These are phyloP conservation scores for Amniataba percoides DNA, from an alignment of 2,797 vertebrate genomes.

Conservation along the genomic window DNA sequence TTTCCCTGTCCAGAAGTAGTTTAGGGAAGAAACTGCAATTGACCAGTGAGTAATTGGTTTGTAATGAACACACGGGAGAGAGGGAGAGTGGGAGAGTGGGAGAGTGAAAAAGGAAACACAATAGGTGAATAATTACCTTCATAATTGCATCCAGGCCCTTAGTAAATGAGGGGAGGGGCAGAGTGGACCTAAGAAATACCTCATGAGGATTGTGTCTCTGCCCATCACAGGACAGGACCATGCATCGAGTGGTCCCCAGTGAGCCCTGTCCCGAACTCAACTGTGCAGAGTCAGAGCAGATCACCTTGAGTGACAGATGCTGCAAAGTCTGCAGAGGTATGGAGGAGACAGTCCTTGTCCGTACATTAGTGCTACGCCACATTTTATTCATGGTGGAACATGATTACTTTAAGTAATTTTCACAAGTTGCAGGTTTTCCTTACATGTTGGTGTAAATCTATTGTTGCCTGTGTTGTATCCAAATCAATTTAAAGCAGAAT, in stretches of 20 bases:
- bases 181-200: constrained; percentile 28
- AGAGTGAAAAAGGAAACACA: constrained; percentile 57
- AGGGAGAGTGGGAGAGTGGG: constrained; percentile 30
- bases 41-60: constrained; percentile 68
- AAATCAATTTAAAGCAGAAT: neutral
- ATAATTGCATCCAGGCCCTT: constrained; percentile 66
- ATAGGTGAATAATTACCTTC: constrained; percentile 70
- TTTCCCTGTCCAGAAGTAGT: constrained; percentile 22
- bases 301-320: constrained; percentile 92
- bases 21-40: constrained; percentile 37
- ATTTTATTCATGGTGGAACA: neutral
- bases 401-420: neutral
- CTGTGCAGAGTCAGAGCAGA: constrained; percentile 92
- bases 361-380: neutral
- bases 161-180: constrained; percentile 41
- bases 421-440: neutral
- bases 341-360: neutral
- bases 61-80: constrained; percentile 62
- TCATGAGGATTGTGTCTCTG: constrained; percentile 50
- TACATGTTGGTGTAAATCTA: neutral
- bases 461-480: neutral
- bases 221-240: constrained; percentile 88
- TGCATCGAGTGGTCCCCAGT: constrained; percentile 88
- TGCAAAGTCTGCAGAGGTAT: constrained; percentile 98
- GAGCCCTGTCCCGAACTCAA: constrained; percentile 87